Percentiles rank a stretch among this genome's conserved stretches.
Evolutionary conservation across 2,888 invertebrate species (phyloP).

Genomic region (Orthonevra nobilis): DNA sequence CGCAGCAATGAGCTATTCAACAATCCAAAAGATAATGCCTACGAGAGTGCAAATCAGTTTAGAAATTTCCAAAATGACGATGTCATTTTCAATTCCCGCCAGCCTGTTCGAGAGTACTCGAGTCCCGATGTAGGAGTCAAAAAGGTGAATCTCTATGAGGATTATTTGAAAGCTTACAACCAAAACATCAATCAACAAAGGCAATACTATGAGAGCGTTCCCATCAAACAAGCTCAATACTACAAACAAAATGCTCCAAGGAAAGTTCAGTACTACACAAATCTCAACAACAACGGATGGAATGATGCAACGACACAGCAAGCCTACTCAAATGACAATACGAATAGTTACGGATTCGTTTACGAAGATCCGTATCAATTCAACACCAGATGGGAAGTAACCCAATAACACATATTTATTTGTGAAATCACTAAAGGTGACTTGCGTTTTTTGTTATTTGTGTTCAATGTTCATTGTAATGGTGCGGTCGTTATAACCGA

Average conservation of each 20-base stretch:
- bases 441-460: slow-evolving; percentile 7
- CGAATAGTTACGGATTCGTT: slow-evolving; percentile 43
- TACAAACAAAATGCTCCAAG: slow-evolving; percentile 45
- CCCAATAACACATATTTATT: slow-evolving; percentile 40
- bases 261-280: slow-evolving; percentile 62
- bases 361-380: slow-evolving; percentile 66
- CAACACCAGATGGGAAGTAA: slow-evolving; percentile 57
- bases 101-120: slow-evolving; percentile 61
- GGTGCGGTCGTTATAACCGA: too few species aligned
- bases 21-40: slow-evolving; percentile 3
- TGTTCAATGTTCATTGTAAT: too few species aligned
- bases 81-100: slow-evolving; percentile 45
- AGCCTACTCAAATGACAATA: slow-evolving; percentile 39
- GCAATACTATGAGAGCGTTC: slow-evolving; percentile 25
- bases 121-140: slow-evolving; percentile 58
- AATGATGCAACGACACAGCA: slow-evolving; percentile 50
- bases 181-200: slow-evolving; percentile 34
- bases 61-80: slow-evolving; percentile 52
- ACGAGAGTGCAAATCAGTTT: slow-evolving; percentile 49
- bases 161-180: slow-evolving; percentile 43
- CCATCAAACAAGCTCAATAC: slow-evolving; percentile 25
- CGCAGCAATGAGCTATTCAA: slow-evolving; percentile 45
- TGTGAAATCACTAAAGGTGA: slow-evolving; percentile 31
- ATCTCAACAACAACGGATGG: slow-evolving; percentile 52
- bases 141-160: slow-evolving; percentile 54